A percentile compares a stretch with the other conserved stretches of the same genome.
These are phyloP conservation scores for Zeuzera pyrina DNA, from an alignment of 2,888 invertebrate genomes.

Conservation along the genomic window DNA sequence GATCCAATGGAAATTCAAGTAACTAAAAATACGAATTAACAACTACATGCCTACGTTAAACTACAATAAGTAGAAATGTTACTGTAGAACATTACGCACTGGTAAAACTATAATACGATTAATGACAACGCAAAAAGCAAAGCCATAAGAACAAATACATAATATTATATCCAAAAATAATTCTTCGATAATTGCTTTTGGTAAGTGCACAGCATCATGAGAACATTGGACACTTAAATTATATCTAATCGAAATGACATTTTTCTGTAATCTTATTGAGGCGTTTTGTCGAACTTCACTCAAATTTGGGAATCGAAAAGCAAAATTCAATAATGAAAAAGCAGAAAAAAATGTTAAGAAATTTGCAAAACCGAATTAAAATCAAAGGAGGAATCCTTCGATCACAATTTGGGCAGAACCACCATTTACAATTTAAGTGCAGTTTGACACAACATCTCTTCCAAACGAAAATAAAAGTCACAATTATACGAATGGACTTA, in stretches of 20 bases:
- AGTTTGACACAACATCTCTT: conserved; percentile 70
- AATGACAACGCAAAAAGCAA: conserved; percentile 2
- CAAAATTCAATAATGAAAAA: conserved; percentile 36
- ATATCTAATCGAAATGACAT: conserved; percentile 6
- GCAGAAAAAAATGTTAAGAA: conserved; percentile 38
- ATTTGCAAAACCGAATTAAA: conserved; percentile 26
- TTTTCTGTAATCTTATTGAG: conserved; percentile 19
- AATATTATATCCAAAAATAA: conserved; percentile 17
- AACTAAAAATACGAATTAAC: conserved; percentile 62
- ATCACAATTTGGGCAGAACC: conserved; percentile 41
- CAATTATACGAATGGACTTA: conserved; percentile 56
- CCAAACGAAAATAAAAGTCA: conserved; percentile 32
- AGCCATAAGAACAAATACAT: conserved; percentile 12
- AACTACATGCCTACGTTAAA: conserved; percentile 7
- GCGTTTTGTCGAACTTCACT: conserved; percentile 71
- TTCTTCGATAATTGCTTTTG: conserved; percentile 8
- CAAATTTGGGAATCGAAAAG: conserved; percentile 45
- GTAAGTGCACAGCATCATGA: conserved; percentile 20
- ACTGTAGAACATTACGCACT: conserved; percentile 9
- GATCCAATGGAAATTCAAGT: conserved; percentile 61
- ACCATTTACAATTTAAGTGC: conserved; percentile 70
- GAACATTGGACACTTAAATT: neutral
- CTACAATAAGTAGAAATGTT: conserved; percentile 13
- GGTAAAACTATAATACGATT: conserved; percentile 6
- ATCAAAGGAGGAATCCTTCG: conserved; percentile 22